Percentiles rank a stretch among this genome's conserved stretches.
Conservation (phyloP, 1,140 invertebrate species). For the Solenopsis invicta region DNA sequence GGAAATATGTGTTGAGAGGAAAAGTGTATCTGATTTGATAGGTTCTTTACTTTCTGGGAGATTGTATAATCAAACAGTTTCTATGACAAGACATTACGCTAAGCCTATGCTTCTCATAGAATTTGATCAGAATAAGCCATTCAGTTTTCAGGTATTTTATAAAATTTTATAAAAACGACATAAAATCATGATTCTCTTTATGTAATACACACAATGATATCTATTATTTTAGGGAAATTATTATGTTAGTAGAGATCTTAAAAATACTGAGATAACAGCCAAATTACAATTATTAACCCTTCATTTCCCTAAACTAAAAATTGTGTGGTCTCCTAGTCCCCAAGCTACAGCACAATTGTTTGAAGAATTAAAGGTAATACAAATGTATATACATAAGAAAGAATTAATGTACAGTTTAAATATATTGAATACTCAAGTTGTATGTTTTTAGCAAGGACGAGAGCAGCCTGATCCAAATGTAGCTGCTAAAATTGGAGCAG, state of each 20-base stretch:
- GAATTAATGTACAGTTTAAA: not conserved
- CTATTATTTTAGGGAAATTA: slow-evolving; percentile 90
- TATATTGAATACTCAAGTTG: slow-evolving; percentile 21
- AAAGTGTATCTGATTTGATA: slow-evolving; percentile 98
- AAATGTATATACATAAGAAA: slow-evolving; percentile 5
- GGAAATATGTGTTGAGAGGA: slow-evolving; percentile 98
- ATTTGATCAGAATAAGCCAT: slow-evolving; percentile 98
- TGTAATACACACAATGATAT: not conserved
- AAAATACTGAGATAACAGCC: slow-evolving; percentile 92
- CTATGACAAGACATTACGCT: slow-evolving; percentile 95
- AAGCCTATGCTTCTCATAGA: slow-evolving; percentile 98
- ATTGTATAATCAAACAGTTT: slow-evolving; percentile 97
- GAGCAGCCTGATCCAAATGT: slow-evolving; percentile 91
- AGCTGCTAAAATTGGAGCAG: slow-evolving; percentile 90
- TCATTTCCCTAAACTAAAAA: slow-evolving; percentile 96
- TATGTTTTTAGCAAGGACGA: slow-evolving; percentile 89
- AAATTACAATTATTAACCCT: slow-evolving; percentile 97
- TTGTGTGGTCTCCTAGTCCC: slow-evolving; percentile 98
- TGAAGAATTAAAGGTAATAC: slow-evolving; percentile 92
- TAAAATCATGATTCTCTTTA: not conserved
- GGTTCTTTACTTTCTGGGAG: slow-evolving; percentile 98
- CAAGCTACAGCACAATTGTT: slow-evolving; percentile 98
- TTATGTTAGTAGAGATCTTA: slow-evolving; percentile 92
- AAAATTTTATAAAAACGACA: slow-evolving; percentile 15
- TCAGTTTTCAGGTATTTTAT: slow-evolving; percentile 92